Evolutionary conservation across 2,797 vertebrate genomes (phyloP).

Genomic region (Apogon hyalosoma): DNA sequence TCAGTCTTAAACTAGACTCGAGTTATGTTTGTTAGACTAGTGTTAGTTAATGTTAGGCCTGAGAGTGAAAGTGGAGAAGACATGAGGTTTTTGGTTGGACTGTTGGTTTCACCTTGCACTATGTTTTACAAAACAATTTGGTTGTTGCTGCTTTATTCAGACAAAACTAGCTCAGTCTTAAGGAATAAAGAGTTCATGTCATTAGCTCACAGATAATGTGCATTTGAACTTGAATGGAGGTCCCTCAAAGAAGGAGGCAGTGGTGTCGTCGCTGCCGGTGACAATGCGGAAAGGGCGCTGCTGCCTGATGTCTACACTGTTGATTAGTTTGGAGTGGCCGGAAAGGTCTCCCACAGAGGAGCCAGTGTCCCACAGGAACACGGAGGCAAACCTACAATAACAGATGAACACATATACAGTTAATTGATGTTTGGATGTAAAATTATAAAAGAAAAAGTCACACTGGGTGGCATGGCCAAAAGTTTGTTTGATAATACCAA

Average conservation of each 20-base stretch:
- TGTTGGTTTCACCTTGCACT: background rate
- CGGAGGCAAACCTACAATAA: conserved; percentile 88
- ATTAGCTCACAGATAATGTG: conserved; percentile 87
- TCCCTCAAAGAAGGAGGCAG: conserved; percentile 90
- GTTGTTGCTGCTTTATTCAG: conserved; percentile 6
- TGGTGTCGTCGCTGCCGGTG: conserved; percentile 91
- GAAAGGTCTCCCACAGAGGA: conserved; percentile 92
- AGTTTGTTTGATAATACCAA: too few species aligned
- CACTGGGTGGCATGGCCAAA: too few species aligned
- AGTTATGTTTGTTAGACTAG: background rate
- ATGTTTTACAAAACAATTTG: conserved; percentile 1
- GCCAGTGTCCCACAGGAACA: conserved; percentile 95
- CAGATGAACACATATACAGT: conserved; percentile 13
- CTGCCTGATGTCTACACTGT: conserved; percentile 93
- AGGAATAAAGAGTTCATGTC: background rate
- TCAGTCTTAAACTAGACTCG: background rate
- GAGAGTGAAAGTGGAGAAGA: background rate
- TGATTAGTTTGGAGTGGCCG: conserved; percentile 93
- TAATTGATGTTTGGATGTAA: background rate
- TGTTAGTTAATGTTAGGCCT: background rate
- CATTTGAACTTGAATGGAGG: conserved; percentile 96
- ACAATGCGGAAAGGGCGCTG: conserved; percentile 91
- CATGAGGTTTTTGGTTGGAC: background rate
- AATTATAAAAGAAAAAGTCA: background rate
- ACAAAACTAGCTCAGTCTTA: background rate